Conservation (phyloP, 2,797 vertebrate species). For the Novumbra hubbsi region DNA sequence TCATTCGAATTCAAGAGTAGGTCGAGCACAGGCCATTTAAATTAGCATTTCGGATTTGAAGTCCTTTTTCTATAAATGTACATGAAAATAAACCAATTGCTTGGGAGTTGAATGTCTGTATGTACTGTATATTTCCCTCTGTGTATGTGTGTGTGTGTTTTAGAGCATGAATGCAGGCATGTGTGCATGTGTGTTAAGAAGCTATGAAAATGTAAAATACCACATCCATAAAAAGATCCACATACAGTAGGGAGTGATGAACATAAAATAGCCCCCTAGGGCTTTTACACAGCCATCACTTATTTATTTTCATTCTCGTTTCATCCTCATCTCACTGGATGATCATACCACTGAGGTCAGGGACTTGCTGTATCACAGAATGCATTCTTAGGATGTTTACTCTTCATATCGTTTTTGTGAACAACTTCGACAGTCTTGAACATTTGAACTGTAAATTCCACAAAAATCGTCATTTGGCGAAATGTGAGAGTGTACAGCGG, state of each 20-base stretch:
- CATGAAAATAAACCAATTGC: not conserved
- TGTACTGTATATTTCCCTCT: not conserved
- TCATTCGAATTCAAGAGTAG: not conserved
- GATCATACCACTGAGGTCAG: constrained; percentile 25
- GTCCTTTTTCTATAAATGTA: not conserved
- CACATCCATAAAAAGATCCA: constrained; percentile 23
- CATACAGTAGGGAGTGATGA: constrained; percentile 11
- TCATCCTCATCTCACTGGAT: constrained; percentile 19
- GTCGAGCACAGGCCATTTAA: not conserved
- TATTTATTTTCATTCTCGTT: constrained; percentile 43
- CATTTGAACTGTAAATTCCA: constrained; percentile 68
- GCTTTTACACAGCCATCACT: constrained; percentile 45
- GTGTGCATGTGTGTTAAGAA: not conserved
- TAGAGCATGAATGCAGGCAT: not conserved
- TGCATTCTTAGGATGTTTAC: constrained; percentile 52
- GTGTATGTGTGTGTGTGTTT: constrained; percentile 5
- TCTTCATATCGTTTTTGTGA: constrained; percentile 45
- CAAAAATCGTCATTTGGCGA: constrained; percentile 5
- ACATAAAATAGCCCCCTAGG: constrained; percentile 28
- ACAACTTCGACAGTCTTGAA: constrained; percentile 53
- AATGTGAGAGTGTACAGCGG: constrained; percentile 28
- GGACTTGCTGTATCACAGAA: constrained; percentile 21
- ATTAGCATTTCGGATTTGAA: not conserved
- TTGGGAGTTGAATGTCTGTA: not conserved
- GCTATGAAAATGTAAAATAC: constrained; percentile 21